A percentile compares a stretch with the other conserved stretches of the same genome.
Conservation (phyloP, 2,113 vertebrate genomes). For the Albula goreensis region DNA sequence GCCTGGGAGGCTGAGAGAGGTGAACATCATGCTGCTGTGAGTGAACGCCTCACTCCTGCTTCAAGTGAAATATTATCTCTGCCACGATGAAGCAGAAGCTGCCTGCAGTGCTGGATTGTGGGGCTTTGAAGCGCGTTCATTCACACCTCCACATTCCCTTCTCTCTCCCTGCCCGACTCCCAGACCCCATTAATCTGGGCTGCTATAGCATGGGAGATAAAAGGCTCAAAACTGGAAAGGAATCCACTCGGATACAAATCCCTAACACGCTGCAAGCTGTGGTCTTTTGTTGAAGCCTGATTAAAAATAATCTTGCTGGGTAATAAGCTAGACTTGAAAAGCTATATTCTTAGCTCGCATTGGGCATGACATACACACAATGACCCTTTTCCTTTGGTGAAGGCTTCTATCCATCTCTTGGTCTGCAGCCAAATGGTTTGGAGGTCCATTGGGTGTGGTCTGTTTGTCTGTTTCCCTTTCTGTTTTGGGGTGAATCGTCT, state of each 20-base stretch:
- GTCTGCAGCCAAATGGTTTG: neutral
- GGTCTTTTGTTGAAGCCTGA: conserved; percentile 33
- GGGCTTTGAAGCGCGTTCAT: neutral
- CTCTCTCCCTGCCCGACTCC: conserved; percentile 6
- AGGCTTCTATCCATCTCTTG: neutral
- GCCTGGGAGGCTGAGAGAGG: neutral
- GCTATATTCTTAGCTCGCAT: conserved; percentile 1
- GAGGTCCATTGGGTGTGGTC: neutral
- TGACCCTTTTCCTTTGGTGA: conserved; percentile 4
- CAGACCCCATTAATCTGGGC: conserved; percentile 31
- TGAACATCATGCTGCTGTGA: neutral
- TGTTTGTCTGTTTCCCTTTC: neutral
- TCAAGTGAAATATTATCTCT: neutral
- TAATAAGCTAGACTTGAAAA: conserved; percentile 29
- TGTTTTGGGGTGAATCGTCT: neutral
- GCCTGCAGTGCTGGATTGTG: neutral
- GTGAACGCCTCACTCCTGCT: neutral
- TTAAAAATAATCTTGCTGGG: conserved; percentile 31
- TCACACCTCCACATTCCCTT: conserved; percentile 11
- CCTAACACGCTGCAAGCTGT: conserved; percentile 18
- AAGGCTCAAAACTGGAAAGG: conserved; percentile 31
- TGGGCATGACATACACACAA: conserved; percentile 21
- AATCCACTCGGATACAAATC: conserved; percentile 31
- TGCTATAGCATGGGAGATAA: conserved; percentile 32
- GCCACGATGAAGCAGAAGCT: neutral